Evolutionary conservation across 2,113 vertebrate species (phyloP).

Genomic region (Pluvianellus socialis): DNA sequence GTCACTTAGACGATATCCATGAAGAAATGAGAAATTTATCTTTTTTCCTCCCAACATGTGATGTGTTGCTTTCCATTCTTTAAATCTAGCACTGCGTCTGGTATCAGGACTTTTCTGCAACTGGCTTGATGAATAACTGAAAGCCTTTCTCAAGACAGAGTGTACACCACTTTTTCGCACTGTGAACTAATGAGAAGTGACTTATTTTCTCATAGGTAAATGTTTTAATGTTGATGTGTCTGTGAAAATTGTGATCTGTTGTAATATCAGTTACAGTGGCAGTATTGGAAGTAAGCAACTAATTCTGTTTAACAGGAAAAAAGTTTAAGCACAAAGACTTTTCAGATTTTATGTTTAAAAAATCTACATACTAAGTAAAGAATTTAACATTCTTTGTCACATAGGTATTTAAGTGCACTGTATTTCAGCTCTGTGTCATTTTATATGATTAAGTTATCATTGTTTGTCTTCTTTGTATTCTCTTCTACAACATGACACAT

Average conservation of each 20-base stretch:
- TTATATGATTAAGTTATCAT: slow-evolving; percentile 82
- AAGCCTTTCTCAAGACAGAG: slow-evolving; percentile 75
- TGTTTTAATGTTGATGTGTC: slow-evolving; percentile 81
- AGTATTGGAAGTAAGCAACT: slow-evolving; percentile 82
- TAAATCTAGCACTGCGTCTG: slow-evolving; percentile 72
- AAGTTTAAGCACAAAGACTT: slow-evolving; percentile 79
- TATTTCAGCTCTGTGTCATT: slow-evolving; percentile 79
- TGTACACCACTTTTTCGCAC: slow-evolving; percentile 80
- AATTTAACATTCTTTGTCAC: slow-evolving; percentile 78
- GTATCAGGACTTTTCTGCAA: slow-evolving; percentile 75
- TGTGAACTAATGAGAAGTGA: slow-evolving; percentile 85
- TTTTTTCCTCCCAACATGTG: slow-evolving; percentile 72
- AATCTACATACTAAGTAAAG: slow-evolving; percentile 69
- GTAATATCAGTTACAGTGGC: slow-evolving; percentile 82
- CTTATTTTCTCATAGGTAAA: slow-evolving; percentile 82
- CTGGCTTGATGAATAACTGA: slow-evolving; percentile 71
- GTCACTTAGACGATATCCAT: slow-evolving; percentile 89
- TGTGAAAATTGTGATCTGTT: slow-evolving; percentile 82
- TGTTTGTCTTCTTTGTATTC: slow-evolving; percentile 73
- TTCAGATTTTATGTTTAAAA: slow-evolving; percentile 76
- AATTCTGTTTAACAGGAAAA: slow-evolving; percentile 75
- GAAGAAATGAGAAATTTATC: slow-evolving; percentile 76
- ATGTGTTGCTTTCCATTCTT: slow-evolving; percentile 76
- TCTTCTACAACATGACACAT: slow-evolving; percentile 67
- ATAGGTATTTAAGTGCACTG: slow-evolving; percentile 80